Evolutionary conservation across 37 sponge, comb jelly and placozoan genomes (phyloP), one percentile per base, ranked within the genome.

Genomic region (Trichoplax adhaerens): DNA sequence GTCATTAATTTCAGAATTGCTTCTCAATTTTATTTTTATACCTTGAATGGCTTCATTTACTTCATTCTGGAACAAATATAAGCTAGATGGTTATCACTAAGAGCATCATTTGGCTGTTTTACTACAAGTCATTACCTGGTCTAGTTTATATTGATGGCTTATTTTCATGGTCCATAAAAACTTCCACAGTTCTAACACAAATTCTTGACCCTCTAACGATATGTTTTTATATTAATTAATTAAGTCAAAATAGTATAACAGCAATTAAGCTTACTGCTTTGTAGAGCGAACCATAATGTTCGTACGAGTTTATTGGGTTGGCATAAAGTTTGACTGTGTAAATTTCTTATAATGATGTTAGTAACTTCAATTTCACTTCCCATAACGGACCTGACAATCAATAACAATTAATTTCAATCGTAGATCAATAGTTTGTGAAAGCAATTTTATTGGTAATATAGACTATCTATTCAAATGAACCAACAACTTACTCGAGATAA

Each of bases 161-260:
- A 72, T 7, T 67, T 49, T 46, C 2, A 58, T 60, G 56, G 77
- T 84, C 58, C 69, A 62, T 10, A 85, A 48, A 62, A 74, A 74
- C 76, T 81, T 85, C 86, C 86, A 85, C 62, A 85, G 69, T 47
- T 50, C 51, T 71, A 85, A 53, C 7, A 81, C 82, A 77, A 85
- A 81, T 7, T 59, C 2, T 56, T 72, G 56, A 0, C 63, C 48
- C 58, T 62, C 86, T 85, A 62, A 7, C 51, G 47, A 58, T 52
- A 50, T 8, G 29, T 29, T 29, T 29, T 29, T 29, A 29, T 29
- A 29, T 29, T 29, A 29, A 69, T 59, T 8, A 69, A 64, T 1
- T 0, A 78, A 5, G 8, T 5, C 69, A 57, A 7, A 48, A 73
- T 8, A 54, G 4, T 48, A 71, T 51, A 3, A 5, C 7, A 8